Base-by-base conservation (phyloP, 2,888 invertebrate species). In the Pachliopta kotzebuea region DNA sequence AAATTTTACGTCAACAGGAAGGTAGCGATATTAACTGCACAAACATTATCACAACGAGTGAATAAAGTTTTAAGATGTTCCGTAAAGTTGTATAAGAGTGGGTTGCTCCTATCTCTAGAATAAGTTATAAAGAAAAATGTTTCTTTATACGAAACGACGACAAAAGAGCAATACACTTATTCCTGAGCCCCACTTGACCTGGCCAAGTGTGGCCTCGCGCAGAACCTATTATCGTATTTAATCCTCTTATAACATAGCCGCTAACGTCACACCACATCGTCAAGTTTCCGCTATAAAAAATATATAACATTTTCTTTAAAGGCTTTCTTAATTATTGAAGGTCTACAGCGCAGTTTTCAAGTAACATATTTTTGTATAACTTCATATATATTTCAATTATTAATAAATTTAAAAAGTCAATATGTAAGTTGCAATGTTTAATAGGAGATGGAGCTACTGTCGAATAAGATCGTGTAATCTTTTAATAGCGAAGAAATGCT, bases 221-320 rank as follows among this genome's bases (percentile, higher is more conserved):
- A 61, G 66, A 67, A 63, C 69, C 66, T 67, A 67, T 69, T 66
- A 69, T 66, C 60, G 59, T 69, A 63, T 66, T 56, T 69, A 69
- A 69, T 69, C 69, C 67, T 63, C 67, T 69, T 69, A 69, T 66
- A 69, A 57, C 57, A 37, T 20, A 56, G 49, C 49, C 29, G 42
- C 54, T 60, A 17, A 45, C 56, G 18, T 26, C 21, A 21, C 29
- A 45, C 23, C 62, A 20, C 37, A 62, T 9, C 56, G 29, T 31
- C 45, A 2, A 49, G 49, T 49, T 20, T n/a, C 14, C n/a, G 4
- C 4, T 49, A 49, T n/a, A n/a, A 20, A 49, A n/a, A 49, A 49
- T 49, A 49, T 20, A 1, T 37, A 37, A 37, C 14, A 37, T 14
- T 17, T 37, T 37, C 11, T 37, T 37, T 14, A 6, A 37, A 37